Evolutionary conservation across 2,797 vertebrate species (phyloP).

Genomic region (Hoplostethus atlanticus): DNA sequence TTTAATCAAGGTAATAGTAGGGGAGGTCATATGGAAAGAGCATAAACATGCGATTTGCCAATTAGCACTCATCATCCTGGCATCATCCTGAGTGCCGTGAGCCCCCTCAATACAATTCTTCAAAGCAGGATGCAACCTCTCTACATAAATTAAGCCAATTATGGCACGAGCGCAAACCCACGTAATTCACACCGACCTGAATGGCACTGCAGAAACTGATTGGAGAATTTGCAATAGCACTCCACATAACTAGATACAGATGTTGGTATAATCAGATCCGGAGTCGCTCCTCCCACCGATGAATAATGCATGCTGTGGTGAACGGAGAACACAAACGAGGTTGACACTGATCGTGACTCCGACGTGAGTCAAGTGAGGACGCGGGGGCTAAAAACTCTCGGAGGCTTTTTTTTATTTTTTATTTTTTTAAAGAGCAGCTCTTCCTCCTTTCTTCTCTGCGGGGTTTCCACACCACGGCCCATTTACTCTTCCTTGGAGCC

Average conservation of each 20-base stretch:
- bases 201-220: not conserved
- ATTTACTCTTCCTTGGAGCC: conserved; percentile 44
- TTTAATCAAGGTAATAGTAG: conserved; percentile 50
- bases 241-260: conserved; percentile 30
- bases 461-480: conserved; percentile 43
- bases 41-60: conserved; percentile 44
- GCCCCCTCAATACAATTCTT: conserved; percentile 26
- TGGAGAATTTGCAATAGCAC: conserved; percentile 12
- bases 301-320: conserved; percentile 66
- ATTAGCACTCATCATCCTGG: conserved; percentile 49
- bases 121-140: conserved; percentile 36
- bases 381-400: conserved; percentile 19
- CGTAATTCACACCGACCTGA: conserved; percentile 20
- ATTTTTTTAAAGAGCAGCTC: not conserved
- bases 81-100: conserved; percentile 35
- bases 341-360: conserved; percentile 53
- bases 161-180: not conserved
- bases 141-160: conserved; percentile 33
- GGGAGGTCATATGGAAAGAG: conserved; percentile 19
- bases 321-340: conserved; percentile 31
- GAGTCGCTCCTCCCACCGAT: conserved; percentile 39
- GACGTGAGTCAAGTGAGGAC: conserved; percentile 42
- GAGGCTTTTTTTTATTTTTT: conserved; percentile 29
- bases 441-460: conserved; percentile 25
- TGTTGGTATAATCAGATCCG: conserved; percentile 50